phyloP scores from a whole-genome alignment of 2,113 vertebrate species.

The Thalassoma bifasciatum region DNA sequence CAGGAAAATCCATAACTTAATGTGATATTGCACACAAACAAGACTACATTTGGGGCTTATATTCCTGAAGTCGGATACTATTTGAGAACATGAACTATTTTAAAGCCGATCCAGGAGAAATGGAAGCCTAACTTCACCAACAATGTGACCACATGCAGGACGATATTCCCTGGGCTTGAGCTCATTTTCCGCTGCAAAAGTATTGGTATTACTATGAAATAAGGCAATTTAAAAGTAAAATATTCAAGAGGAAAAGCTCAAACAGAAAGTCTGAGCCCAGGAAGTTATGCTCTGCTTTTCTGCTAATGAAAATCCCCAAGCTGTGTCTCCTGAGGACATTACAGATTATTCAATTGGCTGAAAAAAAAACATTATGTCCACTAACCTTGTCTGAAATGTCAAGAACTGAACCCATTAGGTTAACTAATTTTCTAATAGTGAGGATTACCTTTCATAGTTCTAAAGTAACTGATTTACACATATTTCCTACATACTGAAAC shows the following conservation, averaged over 20 bases:
- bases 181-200: slow-evolving; percentile 38
- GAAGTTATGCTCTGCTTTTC: slow-evolving; percentile 15
- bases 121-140: slow-evolving; percentile 8
- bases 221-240: slow-evolving; percentile 54
- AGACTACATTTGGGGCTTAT: neutral
- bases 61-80: slow-evolving; percentile 8
- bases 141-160: slow-evolving; percentile 14
- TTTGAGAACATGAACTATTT: slow-evolving; percentile 26
- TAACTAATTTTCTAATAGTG: neutral
- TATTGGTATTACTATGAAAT: slow-evolving; percentile 44
- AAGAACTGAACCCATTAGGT: slow-evolving; percentile 10
- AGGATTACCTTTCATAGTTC: slow-evolving; percentile 23
- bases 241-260: slow-evolving; percentile 37
- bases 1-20: slow-evolving; percentile 2
- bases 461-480: slow-evolving; percentile 24
- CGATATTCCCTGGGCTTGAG: slow-evolving; percentile 8
- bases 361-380: slow-evolving; percentile 28
- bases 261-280: slow-evolving; percentile 11
- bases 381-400: slow-evolving; percentile 28
- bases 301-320: slow-evolving; percentile 39
- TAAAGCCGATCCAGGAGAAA: slow-evolving; percentile 21
- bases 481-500: slow-evolving; percentile 33
- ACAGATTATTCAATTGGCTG: slow-evolving; percentile 21
- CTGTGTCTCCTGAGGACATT: slow-evolving; percentile 36
- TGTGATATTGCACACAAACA: slow-evolving; percentile 16